Evolutionary conservation across 92 coral and sea anemone species (phyloP).

Genomic region (Phymanthus crucifer): DNA sequence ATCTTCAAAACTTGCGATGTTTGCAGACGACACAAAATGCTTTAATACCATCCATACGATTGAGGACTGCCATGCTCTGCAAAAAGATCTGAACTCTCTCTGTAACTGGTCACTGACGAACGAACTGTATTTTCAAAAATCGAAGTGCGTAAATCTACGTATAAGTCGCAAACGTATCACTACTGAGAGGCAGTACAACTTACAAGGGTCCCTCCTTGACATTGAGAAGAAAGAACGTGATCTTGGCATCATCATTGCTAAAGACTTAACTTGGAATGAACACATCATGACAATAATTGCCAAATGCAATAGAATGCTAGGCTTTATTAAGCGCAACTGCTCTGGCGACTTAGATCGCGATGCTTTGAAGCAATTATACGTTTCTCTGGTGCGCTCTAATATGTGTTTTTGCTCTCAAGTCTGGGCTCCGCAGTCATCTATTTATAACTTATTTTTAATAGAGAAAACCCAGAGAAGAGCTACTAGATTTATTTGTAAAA

Average conservation of each 20-base stretch:
- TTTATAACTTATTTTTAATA: constrained; percentile 29
- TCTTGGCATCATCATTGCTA: constrained; percentile 28
- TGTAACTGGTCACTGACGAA: constrained; percentile 39
- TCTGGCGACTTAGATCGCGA: neutral
- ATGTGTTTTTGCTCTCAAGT: constrained; percentile 33
- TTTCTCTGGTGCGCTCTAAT: constrained; percentile 30
- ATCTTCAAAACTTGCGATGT: constrained; percentile 31
- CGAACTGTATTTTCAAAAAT: constrained; percentile 49
- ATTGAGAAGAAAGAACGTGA: constrained; percentile 16
- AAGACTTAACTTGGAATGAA: constrained; percentile 28
- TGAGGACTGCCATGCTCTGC: constrained; percentile 28
- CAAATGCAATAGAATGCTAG: constrained; percentile 38
- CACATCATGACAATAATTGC: constrained; percentile 32
- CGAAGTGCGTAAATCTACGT: constrained; percentile 39
- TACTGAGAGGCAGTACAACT: constrained; percentile 27
- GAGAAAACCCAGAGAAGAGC: constrained; percentile 40
- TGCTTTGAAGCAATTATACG: neutral
- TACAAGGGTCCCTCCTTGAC: constrained; percentile 16
- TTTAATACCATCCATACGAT: constrained; percentile 22
- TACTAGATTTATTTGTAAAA: constrained; percentile 25
- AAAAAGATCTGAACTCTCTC: constrained; percentile 38
- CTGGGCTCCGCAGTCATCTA: constrained; percentile 39
- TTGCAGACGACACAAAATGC: constrained; percentile 51
- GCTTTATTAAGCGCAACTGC: constrained; percentile 32
- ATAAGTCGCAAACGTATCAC: constrained; percentile 40